Conservation (phyloP, 2,113 vertebrate species). For the Siniperca knerii region DNA sequence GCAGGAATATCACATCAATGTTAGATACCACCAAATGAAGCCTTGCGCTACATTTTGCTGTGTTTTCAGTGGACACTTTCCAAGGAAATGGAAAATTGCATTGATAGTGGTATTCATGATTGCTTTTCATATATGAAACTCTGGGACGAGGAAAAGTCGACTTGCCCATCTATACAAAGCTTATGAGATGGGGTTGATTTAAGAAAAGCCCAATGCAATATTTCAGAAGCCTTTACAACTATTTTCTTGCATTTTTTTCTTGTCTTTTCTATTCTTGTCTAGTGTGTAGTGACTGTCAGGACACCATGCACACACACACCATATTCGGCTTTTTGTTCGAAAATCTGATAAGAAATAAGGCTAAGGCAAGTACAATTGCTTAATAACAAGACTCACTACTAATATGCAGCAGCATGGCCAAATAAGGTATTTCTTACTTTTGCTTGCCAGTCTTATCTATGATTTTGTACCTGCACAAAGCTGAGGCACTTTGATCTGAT, state of each 20-base stretch:
- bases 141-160: slow-evolving; percentile 46
- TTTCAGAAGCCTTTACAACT: slow-evolving; percentile 17
- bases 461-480: slow-evolving; percentile 57
- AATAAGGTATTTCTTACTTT: slow-evolving; percentile 33
- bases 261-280: background rate
- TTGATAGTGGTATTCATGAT: slow-evolving; percentile 26
- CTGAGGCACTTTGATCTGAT: slow-evolving; percentile 57
- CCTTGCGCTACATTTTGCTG: background rate
- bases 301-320: background rate
- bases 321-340: slow-evolving; percentile 22
- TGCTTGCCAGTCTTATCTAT: slow-evolving; percentile 51
- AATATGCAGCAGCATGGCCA: slow-evolving; percentile 24
- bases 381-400: slow-evolving; percentile 12
- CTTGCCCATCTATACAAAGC: slow-evolving; percentile 43
- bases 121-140: slow-evolving; percentile 41
- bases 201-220: slow-evolving; percentile 23
- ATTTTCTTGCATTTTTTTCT: background rate
- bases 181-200: slow-evolving; percentile 31
- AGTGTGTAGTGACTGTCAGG: background rate
- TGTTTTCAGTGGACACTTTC: slow-evolving; percentile 29
- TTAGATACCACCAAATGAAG: background rate
- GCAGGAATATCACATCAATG: background rate
- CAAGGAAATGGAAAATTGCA: slow-evolving; percentile 19
- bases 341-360: slow-evolving; percentile 1
- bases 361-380: background rate